Percentiles rank a stretch among this genome's conserved stretches.
Evolutionary conservation across 2,888 invertebrate genomes (phyloP).

Genomic region (Muscina levida): DNA sequence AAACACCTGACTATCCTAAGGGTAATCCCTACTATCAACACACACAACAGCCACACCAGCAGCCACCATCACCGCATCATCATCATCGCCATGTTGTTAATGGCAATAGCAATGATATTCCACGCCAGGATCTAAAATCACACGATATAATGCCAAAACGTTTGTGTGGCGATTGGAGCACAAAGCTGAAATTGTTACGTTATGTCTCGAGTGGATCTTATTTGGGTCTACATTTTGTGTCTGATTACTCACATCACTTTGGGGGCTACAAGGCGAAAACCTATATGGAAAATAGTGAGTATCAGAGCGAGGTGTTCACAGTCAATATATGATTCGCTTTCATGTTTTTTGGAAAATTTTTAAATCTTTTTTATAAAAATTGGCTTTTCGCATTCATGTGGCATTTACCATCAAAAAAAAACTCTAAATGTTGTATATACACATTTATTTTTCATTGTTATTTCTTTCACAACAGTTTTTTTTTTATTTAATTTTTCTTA

Average conservation of each 20-base stretch:
- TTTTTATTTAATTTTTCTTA: no score
- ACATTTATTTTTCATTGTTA: no score
- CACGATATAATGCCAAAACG: slow-evolving; percentile 79
- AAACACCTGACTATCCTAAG: slow-evolving; percentile 74
- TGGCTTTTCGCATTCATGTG: no score
- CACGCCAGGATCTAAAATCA: slow-evolving; percentile 20
- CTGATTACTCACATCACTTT: slow-evolving; percentile 89
- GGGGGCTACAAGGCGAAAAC: slow-evolving; percentile 88
- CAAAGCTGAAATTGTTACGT: slow-evolving; percentile 86
- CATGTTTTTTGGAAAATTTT: not conserved
- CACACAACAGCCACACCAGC: slow-evolving; percentile 11
- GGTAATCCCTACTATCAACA: slow-evolving; percentile 71
- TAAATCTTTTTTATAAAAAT: not conserved
- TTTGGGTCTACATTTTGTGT: slow-evolving; percentile 85
- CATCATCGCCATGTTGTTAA: slow-evolving; percentile 30
- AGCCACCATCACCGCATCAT: slow-evolving; percentile 19
- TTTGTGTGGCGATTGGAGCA: slow-evolving; percentile 90
- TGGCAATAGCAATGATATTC: slow-evolving; percentile 14
- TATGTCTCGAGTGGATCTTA: slow-evolving; percentile 84
- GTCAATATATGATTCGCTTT: not conserved
- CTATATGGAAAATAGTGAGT: slow-evolving; percentile 87
- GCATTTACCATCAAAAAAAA: no score
- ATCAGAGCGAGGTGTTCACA: slow-evolving; percentile 41
- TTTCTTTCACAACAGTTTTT: no score
- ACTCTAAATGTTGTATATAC: no score